Conservation (phyloP, 2,888 invertebrate species). For the Oxytorus armatus region DNA sequence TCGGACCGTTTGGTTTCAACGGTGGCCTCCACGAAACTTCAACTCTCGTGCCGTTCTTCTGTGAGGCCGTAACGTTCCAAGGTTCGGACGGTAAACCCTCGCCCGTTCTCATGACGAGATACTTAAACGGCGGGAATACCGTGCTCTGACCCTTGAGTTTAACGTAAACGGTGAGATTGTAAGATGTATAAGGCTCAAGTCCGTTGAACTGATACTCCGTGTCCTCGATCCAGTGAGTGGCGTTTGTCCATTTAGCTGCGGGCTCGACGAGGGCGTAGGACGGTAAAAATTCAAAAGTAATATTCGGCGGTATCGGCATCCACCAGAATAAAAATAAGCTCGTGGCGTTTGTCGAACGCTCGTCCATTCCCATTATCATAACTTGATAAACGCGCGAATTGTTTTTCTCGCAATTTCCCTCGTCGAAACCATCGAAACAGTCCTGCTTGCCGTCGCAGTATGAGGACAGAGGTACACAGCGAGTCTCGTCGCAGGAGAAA, state of each 20-base stretch:
- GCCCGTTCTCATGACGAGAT: constrained; percentile 87
- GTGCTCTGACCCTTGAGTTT: constrained; percentile 85
- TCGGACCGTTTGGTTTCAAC: constrained; percentile 87
- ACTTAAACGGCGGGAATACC: constrained; percentile 87
- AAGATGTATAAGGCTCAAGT: constrained; percentile 90
- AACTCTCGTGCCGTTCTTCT: constrained; percentile 88
- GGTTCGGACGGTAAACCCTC: constrained; percentile 91
- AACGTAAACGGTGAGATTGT: constrained; percentile 92
- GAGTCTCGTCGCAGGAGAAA: constrained; percentile 87
- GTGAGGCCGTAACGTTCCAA: constrained; percentile 87
- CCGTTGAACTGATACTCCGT: constrained; percentile 87
- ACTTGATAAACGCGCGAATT: constrained; percentile 84
- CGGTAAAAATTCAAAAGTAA: constrained; percentile 88
- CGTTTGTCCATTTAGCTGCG: constrained; percentile 87
- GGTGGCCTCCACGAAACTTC: constrained; percentile 90
- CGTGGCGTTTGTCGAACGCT: constrained; percentile 87
- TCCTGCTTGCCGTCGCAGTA: constrained; percentile 89
- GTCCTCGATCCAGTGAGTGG: constrained; percentile 87
- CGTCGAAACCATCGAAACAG: constrained; percentile 92
- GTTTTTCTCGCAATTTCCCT: constrained; percentile 87
- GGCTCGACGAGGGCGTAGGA: constrained; percentile 86
- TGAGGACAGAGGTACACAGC: constrained; percentile 87
- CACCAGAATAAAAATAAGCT: constrained; percentile 89
- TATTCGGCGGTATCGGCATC: constrained; percentile 84
- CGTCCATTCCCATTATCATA: constrained; percentile 88